phyloP scores from a whole-genome alignment of 1,140 invertebrate genomes.

The Bombus pascuorum region DNA sequence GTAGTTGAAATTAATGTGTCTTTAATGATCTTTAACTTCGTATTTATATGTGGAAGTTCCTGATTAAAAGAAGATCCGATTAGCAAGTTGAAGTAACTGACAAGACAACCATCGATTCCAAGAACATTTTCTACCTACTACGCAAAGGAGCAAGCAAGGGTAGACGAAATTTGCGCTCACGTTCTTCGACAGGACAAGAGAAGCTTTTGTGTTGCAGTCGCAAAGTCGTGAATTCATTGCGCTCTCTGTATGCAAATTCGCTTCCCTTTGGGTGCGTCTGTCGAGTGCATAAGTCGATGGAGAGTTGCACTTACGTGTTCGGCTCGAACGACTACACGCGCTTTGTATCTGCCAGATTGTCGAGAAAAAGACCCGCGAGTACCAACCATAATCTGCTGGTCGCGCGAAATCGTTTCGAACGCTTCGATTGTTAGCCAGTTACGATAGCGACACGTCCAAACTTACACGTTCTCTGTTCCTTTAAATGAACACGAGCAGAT shows the following conservation, averaged over 20 bases:
- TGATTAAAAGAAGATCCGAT: background rate
- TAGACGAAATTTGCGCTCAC: constrained; percentile 22
- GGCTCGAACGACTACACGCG: background rate
- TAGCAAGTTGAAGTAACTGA: background rate
- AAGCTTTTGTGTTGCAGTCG: constrained; percentile 33
- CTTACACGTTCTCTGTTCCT: background rate
- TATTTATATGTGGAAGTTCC: background rate
- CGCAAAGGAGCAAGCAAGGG: background rate
- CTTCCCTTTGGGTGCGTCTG: constrained; percentile 46
- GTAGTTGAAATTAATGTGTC: no score
- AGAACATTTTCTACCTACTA: background rate
- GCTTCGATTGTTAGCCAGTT: constrained; percentile 21
- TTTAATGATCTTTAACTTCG: no score
- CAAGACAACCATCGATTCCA: background rate
- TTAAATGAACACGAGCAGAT: background rate
- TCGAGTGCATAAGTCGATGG: constrained; percentile 46
- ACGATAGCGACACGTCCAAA: constrained; percentile 1
- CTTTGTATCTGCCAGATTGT: constrained; percentile 15
- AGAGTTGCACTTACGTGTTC: constrained; percentile 19
- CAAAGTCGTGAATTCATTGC: constrained; percentile 63
- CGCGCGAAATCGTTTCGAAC: background rate
- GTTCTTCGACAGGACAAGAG: background rate
- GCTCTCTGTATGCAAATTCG: constrained; percentile 62
- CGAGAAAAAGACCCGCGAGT: background rate
- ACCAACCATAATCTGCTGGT: constrained; percentile 12